Evolutionary conservation across 1,140 invertebrate species (phyloP), one percentile per base, ranked within the genome.

Genomic region (Pteromalus puparum): DNA sequence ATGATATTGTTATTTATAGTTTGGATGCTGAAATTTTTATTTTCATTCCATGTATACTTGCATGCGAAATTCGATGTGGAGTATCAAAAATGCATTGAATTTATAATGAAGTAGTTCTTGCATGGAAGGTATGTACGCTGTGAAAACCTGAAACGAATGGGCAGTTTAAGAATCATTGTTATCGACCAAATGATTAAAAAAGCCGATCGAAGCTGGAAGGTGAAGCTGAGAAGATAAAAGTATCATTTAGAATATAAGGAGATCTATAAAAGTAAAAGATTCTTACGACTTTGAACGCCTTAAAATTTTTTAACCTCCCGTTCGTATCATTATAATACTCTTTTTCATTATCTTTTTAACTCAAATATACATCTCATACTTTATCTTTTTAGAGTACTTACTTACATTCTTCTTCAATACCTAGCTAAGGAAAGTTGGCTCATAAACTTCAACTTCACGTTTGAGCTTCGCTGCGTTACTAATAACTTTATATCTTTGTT

Each of bases 401-500:
- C 53, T 61, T n/a, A 61, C 53, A 61, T 21, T 61, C 53, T 61
- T 61, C 53, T 21, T 61, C n/a, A 61, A 61, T 61, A 61, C 53
- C 18, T n/a, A 21, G 15, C 18, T 21, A n/a, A 61, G 18, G 21
- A 61, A 61, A 61, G 53, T 61, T 61, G 53, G 12, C 53, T n/a
- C 53, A n/a, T 61, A 61, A 61, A 61, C 53, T 61, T 61, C 6
- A 61, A 61, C 53, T 61, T 61, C 53, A 61, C 7, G 53, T 61
- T n/a, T n/a, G 21, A 61, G 53, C 53, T 61, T n/a, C 21, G 53
- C 53, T 21, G 6, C 21, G 53, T 61, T 21, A 7, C 21, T 61
- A 61, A 61, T 61, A 61, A 61, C 53, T 61, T n/a, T n/a, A 61
- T 61, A n/a, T n/a, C 53, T 61, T 21, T 61, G 53, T 61, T 61